Conservation (phyloP, 2,797 vertebrate genomes). For the Austrolebias charrua region DNA sequence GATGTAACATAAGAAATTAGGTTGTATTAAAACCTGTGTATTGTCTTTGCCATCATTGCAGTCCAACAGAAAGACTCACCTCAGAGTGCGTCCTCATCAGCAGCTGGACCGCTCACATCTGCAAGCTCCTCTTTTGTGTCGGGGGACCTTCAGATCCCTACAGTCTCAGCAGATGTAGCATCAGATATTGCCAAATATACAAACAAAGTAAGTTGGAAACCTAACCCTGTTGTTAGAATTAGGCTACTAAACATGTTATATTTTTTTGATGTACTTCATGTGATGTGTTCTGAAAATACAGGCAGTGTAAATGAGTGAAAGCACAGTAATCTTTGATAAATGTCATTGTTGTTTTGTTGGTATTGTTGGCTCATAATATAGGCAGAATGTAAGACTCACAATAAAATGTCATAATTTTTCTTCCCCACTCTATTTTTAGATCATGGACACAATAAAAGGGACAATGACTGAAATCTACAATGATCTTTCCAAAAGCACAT, state of each 20-base stretch:
- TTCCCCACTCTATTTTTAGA: conserved; percentile 74
- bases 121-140: conserved; percentile 73
- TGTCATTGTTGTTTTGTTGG: not conserved
- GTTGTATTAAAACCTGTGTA: not conserved
- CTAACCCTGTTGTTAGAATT: not conserved
- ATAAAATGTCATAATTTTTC: conserved; percentile 2
- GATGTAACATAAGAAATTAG: not conserved
- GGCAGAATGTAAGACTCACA: not conserved
- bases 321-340: no score
- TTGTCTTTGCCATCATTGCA: conserved; percentile 46
- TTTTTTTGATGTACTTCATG: not conserved
- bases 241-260: not conserved
- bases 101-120: conserved; percentile 83
- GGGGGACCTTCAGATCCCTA: conserved; percentile 90
- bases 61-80: conserved; percentile 93
- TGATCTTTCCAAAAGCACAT: conserved; percentile 94
- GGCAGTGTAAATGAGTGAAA: not conserved
- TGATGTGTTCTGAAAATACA: not conserved
- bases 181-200: conserved; percentile 98
- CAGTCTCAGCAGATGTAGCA: conserved; percentile 92
- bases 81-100: conserved; percentile 84
- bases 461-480: conserved; percentile 99
- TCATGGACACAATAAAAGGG: conserved; percentile 98
- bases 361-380: not conserved
- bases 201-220: conserved; percentile 86